Percentiles rank a stretch among this genome's conserved stretches.
phyloP scores from a whole-genome alignment of 1,140 invertebrate genomes.

The Dufourea novaeangliae region DNA sequence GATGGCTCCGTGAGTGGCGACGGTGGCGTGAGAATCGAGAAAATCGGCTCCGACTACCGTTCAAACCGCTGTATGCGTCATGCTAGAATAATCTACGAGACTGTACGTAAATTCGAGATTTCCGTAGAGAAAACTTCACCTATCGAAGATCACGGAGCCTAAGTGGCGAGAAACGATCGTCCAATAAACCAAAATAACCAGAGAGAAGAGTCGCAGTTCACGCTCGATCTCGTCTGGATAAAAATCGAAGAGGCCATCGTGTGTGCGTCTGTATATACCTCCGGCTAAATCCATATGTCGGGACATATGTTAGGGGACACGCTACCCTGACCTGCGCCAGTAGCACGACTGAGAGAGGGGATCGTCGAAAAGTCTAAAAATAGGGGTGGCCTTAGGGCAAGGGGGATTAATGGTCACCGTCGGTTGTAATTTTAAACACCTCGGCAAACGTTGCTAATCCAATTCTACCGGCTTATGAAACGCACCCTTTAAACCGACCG shows the following conservation, averaged over 20 bases:
- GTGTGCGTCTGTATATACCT: not conserved
- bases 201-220: conserved; percentile 8
- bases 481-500: conserved; percentile 20
- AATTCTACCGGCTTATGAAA: conserved; percentile 49
- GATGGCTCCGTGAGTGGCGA: not conserved
- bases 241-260: conserved; percentile 31
- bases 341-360: conserved; percentile 26
- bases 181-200: conserved; percentile 8
- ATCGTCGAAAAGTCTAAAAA: conserved; percentile 49
- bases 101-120: not conserved
- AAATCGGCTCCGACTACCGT: not conserved
- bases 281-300: conserved; percentile 49
- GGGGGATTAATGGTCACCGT: conserved; percentile 57
- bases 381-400: conserved; percentile 55
- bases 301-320: conserved; percentile 59
- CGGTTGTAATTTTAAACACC: conserved; percentile 61
- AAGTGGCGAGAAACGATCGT: not conserved
- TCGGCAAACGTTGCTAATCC: conserved; percentile 57
- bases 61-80: not conserved
- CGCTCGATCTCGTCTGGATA: not conserved
- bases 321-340: conserved; percentile 63
- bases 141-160: not conserved
- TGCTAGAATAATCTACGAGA: not conserved
- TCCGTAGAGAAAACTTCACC: no score
- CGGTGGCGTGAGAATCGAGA: conserved; percentile 31